Conservation (phyloP, 2,113 vertebrate genomes). For the Osmerus eperlanus region DNA sequence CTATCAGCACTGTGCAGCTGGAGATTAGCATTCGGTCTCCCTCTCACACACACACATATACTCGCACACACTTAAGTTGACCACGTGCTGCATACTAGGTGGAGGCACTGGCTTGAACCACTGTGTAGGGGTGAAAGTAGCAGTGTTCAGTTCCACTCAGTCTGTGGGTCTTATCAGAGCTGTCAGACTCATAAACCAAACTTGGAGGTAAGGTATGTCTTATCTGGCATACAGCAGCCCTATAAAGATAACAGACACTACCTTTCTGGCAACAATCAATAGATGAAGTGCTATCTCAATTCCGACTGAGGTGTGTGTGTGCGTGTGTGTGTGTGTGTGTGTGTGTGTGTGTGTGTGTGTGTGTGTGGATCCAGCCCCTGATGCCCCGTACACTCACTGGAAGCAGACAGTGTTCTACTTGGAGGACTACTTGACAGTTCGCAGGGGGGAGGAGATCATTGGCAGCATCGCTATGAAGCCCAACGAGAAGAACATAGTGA, state of each 20-base stretch:
- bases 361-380: slow-evolving; percentile 77
- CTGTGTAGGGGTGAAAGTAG: background rate
- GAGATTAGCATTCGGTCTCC: background rate
- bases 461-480: slow-evolving; percentile 92
- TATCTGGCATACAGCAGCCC: too few species aligned
- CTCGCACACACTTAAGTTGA: slow-evolving; percentile 7
- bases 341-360: slow-evolving; percentile 25
- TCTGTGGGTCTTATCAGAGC: background rate
- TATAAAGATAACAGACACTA: background rate
- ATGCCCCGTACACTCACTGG: slow-evolving; percentile 94
- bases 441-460: slow-evolving; percentile 90
- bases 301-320: background rate
- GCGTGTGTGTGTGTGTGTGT: slow-evolving; percentile 9
- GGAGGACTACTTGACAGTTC: slow-evolving; percentile 93
- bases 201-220: too few species aligned
- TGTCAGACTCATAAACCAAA: too few species aligned
- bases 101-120: background rate
- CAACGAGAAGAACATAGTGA: slow-evolving; percentile 94
- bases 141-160: background rate
- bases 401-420: slow-evolving; percentile 97
- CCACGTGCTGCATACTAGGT: background rate
- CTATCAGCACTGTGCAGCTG: slow-evolving; percentile 14
- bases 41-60: slow-evolving; percentile 7
- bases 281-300: too few species aligned
- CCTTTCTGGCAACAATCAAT: background rate